These are phyloP conservation scores for Enteromius afrohamiltoni DNA, from an alignment of 2,797 vertebrate species.

Conservation along the genomic window DNA sequence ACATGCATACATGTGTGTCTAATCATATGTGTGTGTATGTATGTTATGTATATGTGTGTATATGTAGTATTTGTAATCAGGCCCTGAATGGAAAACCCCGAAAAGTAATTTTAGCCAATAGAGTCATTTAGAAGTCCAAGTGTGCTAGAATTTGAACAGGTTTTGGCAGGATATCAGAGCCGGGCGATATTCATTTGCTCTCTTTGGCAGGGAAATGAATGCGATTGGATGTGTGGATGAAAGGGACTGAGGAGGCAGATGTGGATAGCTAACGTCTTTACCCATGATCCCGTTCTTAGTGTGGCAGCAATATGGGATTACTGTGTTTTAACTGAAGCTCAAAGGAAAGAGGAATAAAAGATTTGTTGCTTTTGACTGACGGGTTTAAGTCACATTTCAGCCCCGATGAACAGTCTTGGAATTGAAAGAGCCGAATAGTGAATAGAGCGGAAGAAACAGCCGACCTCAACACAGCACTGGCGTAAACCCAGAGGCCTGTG, in stretches of 20 bases:
- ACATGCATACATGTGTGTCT: too few relatives aligned
- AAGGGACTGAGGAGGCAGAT: slow-evolving; percentile 21
- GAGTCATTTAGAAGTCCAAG: not conserved
- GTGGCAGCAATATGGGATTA: slow-evolving; percentile 35
- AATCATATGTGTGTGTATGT: too few relatives aligned
- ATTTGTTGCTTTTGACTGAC: slow-evolving; percentile 30
- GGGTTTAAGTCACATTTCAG: slow-evolving; percentile 34
- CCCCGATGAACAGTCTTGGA: not conserved
- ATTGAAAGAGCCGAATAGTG: slow-evolving; percentile 1
- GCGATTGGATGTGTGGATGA: slow-evolving; percentile 23
- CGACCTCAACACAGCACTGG: not conserved
- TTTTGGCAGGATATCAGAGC: slow-evolving; percentile 14
- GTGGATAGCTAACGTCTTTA: slow-evolving; percentile 11
- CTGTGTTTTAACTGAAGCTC: slow-evolving; percentile 25
- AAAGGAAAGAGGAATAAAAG: slow-evolving; percentile 10
- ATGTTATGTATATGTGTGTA: too few relatives aligned
- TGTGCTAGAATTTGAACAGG: not conserved
- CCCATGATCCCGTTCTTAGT: slow-evolving; percentile 27
- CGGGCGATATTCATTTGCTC: slow-evolving; percentile 23
- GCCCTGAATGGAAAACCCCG: not conserved
- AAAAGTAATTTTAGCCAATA: slow-evolving; percentile 3
- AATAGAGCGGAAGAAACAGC: not conserved
- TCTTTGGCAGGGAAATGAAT: not conserved
- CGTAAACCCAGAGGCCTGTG: not conserved
- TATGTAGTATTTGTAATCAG: slow-evolving; percentile 1